Percentiles rank a stretch among this genome's conserved stretches.
Conservation (phyloP, 2,888 invertebrate species). For the Callyntrura sp. region DNA sequence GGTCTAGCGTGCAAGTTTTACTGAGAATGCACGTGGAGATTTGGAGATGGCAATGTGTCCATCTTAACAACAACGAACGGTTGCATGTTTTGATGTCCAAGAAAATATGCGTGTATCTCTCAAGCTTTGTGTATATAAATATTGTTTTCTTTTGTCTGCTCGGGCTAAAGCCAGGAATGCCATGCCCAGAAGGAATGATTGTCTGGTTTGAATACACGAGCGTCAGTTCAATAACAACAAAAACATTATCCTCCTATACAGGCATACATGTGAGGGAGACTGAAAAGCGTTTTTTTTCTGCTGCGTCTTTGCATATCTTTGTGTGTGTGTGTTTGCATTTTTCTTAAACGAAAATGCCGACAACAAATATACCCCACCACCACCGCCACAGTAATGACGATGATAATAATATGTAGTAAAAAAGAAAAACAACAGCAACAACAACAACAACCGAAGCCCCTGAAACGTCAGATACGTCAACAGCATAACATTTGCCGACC, state of each 20-base stretch:
- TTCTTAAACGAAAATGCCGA: constrained; percentile 44
- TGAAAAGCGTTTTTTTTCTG: background rate
- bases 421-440: constrained; percentile 19
- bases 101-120: no score
- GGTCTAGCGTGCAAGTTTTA: background rate
- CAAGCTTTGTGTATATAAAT: no score
- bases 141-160: constrained; percentile 35
- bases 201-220: constrained; percentile 63
- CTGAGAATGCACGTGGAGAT: constrained; percentile 56
- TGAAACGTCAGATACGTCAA: constrained; percentile 26
- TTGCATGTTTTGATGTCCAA: constrained; percentile 60
- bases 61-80: constrained; percentile 17
- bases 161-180: constrained; percentile 58
- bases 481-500: constrained; percentile 35
- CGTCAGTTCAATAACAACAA: constrained; percentile 31
- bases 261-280: background rate
- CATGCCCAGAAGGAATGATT: constrained; percentile 76
- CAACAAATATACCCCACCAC: constrained; percentile 6
- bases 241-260: background rate
- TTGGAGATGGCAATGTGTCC: constrained; percentile 27
- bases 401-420: background rate
- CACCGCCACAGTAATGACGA: constrained; percentile 1
- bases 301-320: background rate
- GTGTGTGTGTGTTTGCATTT: constrained; percentile 9
- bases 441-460: background rate